Percentiles rank a stretch among this genome's conserved stretches.
Conservation (phyloP, 2,888 invertebrate genomes). For the Lithodes maja region DNA sequence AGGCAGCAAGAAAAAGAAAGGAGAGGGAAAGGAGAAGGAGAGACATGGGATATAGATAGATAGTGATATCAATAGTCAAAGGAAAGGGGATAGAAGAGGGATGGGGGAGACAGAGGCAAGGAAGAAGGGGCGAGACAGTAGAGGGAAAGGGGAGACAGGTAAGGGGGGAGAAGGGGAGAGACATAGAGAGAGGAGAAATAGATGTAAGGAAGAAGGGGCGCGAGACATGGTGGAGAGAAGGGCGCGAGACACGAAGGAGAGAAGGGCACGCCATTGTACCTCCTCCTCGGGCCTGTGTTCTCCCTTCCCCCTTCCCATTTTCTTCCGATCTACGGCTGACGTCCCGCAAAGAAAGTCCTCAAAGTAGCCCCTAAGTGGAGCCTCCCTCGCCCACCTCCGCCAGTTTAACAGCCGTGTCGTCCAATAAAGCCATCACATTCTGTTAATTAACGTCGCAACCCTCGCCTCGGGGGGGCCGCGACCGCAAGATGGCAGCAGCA, state of each 20-base stretch:
- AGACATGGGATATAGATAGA: background rate
- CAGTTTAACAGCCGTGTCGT: constrained; percentile 64
- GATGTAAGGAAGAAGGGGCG: background rate
- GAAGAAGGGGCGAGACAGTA: background rate
- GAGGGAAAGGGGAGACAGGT: background rate
- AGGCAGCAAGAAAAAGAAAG: background rate
- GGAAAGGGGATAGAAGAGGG: background rate
- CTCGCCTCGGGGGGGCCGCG: constrained; percentile 36
- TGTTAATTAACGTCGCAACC: constrained; percentile 59
- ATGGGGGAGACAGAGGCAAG: background rate
- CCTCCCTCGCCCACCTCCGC: constrained; percentile 56
- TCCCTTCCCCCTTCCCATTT: constrained; percentile 63
- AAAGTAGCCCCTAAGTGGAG: constrained; percentile 60
- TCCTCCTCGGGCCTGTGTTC: constrained; percentile 7
- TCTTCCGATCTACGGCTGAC: constrained; percentile 50
- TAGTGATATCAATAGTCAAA: background rate
- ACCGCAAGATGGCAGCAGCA: constrained; percentile 56
- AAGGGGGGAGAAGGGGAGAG: background rate
- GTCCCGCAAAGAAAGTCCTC: constrained; percentile 64
- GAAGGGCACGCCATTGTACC: constrained; percentile 39
- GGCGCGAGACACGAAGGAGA: background rate
- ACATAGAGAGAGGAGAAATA: background rate
- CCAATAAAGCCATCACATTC: constrained; percentile 66
- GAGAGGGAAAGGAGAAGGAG: background rate
- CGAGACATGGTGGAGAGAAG: background rate